These are phyloP conservation scores for Cebus imitator DNA, from an alignment of 2,113 vertebrate genomes.

Conservation along the genomic window DNA sequence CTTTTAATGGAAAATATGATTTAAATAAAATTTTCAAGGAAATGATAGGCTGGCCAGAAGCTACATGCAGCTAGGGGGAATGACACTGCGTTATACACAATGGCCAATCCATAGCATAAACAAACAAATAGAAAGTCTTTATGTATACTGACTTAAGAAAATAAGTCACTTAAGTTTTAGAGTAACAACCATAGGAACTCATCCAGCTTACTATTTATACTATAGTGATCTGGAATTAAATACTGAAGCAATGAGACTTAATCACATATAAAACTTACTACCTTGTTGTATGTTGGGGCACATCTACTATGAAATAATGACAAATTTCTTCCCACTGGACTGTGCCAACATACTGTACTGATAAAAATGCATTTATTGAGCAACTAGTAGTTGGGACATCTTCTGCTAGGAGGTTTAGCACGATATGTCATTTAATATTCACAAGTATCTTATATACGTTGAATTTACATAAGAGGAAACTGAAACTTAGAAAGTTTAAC, in stretches of 20 bases:
- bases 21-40: constrained; percentile 55
- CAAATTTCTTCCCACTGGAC: neutral
- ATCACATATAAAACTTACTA: neutral
- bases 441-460: neutral
- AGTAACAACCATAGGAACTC: neutral
- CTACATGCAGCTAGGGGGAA: neutral
- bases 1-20: constrained; percentile 57
- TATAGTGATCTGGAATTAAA: neutral
- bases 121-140: neutral
- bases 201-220: neutral
- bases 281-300: neutral
- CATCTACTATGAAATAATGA: neutral
- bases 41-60: constrained; percentile 37
- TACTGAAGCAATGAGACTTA: neutral
- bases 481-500: neutral
- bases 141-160: neutral
- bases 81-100: neutral
- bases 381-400: neutral
- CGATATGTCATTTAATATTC: neutral
- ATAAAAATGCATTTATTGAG: neutral
- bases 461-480: neutral
- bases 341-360: neutral
- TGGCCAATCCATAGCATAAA: neutral
- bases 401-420: neutral
- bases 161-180: neutral